These are phyloP conservation scores for Myopa testacea DNA, from an alignment of 2,888 invertebrate genomes.

Conservation along the genomic window DNA sequence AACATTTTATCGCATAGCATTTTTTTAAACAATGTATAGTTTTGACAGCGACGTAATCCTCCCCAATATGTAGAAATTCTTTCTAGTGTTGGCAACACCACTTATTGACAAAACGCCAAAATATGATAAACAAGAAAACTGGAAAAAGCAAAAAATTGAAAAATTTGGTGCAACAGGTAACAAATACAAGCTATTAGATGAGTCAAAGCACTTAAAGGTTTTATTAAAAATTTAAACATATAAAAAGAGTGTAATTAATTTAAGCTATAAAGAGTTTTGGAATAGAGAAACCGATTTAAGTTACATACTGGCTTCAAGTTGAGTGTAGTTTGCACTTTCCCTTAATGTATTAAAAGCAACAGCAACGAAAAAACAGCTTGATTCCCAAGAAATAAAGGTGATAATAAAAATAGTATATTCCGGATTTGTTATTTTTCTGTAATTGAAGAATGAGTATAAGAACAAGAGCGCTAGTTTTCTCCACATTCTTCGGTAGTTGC, in stretches of 20 bases:
- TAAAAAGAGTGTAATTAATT: not conserved
- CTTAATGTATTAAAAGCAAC: not conserved
- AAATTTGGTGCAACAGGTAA: conserved; percentile 12
- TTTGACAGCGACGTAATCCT: too few species aligned
- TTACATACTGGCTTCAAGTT: not conserved
- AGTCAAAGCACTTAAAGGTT: not conserved
- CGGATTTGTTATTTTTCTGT: not conserved
- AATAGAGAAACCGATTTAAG: not conserved
- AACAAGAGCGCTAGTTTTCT: conserved; percentile 78
- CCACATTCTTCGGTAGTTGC: conserved; percentile 81
- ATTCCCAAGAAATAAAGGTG: too few species aligned
- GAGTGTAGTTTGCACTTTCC: too few species aligned
- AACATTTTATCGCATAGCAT: too few species aligned
- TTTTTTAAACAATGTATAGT: too few species aligned
- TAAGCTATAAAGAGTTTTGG: not conserved
- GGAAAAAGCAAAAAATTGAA: not conserved
- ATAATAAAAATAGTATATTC: too few species aligned
- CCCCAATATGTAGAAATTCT: too few species aligned
- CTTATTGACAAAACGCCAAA: too few species aligned
- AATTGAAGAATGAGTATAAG: conserved; percentile 73
- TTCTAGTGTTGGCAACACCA: too few species aligned
- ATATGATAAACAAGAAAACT: too few species aligned
- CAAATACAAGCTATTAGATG: not conserved
- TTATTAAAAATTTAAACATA: not conserved
- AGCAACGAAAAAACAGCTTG: not conserved